Evolutionary conservation across 2,888 invertebrate species (phyloP), one percentile per base, ranked within the genome.

Genomic region (Polydrusus tereticollis): DNA sequence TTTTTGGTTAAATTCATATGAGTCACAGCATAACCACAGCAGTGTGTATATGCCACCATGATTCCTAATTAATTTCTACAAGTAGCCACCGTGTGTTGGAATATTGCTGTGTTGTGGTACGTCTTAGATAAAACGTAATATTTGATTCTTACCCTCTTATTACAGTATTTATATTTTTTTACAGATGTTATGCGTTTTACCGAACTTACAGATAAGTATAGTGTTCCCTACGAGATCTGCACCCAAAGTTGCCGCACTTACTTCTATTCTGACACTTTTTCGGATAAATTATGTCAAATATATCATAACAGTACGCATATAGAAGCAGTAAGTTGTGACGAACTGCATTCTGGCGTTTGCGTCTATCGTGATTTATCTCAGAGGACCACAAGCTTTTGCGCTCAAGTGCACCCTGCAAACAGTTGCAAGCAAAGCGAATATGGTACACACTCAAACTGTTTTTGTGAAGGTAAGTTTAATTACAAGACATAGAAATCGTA

Each of bases 221-320:
- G 76, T 55, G 36, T 52, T 6, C 23, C 70, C 3, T 80, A 60
- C 26, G 62, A 43, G 12, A 66, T 67, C 18, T 76, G 75, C 41
- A 69, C 68, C 1, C 50, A 73, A 7, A 66, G 65, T 23, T 78
- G 75, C 43, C 23, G 45, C 7, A 68, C 66, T 8, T 66, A 74
- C 16, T 59, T 72, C 41, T 76, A 66, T 47, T 43, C 63, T 2
- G 72, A 47, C 20, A 60, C 59, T 4, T 69, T 79, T n/a, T 29
- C 59, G 21, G 76, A 77, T 12, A 79, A 81, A 62, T 64, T 76
- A 16, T 82, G 82, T 71, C 43, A 78, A 16, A 55, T 82, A 8
- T 80, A 77, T 63, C 69, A 80, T 55, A 77, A 79, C 52, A 65
- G 14, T 5, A 73, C 74, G 7, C 72, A 70, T 26, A 43, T 72